These are phyloP conservation scores for Coptotermes formosanus DNA, from an alignment of 1,140 invertebrate genomes.

Conservation along the genomic window DNA sequence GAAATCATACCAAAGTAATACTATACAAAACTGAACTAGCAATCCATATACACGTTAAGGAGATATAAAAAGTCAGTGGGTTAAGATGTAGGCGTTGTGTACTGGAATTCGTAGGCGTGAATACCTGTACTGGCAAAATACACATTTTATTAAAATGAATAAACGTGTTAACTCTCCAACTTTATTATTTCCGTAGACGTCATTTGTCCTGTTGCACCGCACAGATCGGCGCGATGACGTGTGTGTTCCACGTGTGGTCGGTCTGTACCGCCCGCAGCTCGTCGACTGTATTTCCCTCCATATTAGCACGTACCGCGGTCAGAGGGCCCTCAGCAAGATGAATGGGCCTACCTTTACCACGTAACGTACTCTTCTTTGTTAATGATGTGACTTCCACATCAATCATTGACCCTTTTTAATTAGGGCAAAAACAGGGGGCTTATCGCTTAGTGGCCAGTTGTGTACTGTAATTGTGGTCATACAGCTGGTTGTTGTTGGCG, in stretches of 20 bases:
- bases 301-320: neutral
- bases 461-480: constrained; percentile 2
- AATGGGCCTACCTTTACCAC: constrained; percentile 10
- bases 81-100: no score
- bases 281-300: neutral
- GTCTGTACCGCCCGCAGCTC: neutral
- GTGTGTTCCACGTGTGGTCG: neutral
- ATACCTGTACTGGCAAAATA: no score
- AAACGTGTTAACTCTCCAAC: no score
- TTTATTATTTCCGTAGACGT: no score
- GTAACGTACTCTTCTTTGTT: neutral
- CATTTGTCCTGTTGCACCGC: neutral
- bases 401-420: neutral
- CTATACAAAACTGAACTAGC: no score
- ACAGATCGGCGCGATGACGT: neutral
- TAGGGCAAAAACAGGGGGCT: neutral
- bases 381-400: constrained; percentile 2
- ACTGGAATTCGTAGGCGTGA: no score
- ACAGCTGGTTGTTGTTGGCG: neutral
- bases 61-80: no score
- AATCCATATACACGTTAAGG: no score
- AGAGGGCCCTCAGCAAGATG: neutral
- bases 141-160: no score
- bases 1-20: no score
- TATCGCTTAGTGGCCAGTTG: neutral